Base-by-base conservation (phyloP, 1,140 invertebrate genomes). In the Samia ricini region DNA sequence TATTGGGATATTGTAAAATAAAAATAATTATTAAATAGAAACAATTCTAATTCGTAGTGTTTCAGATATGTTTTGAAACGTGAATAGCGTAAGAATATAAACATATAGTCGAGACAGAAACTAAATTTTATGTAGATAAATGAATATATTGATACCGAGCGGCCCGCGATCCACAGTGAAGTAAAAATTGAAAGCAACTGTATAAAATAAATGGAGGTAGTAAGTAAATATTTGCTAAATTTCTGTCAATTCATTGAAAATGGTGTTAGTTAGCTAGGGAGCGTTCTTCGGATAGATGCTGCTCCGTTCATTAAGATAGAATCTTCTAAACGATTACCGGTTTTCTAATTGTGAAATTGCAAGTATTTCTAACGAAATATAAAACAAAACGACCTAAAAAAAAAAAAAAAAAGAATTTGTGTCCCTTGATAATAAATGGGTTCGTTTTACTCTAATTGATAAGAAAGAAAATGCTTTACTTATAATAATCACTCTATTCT, bases 401-500 rank as follows among this genome's bases (percentile, higher is more conserved):
- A 73, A 78, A 77, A 70, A 79, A 84, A 81, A 84, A 83, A 79
- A 83, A 78, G 85, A 85, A 76, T 78, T 79, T 80, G 85, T 88
- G 85, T 88, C 85, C 84, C 85, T 72, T 66, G 75, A 61, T 69
- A 66, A 74, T 55, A 74, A 82, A 69, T 79, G 79, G 85, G 80
- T 85, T 77, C 79, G 76, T 85, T 88, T 81, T 88, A 83, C 81
- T 89, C 74, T 80, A 83, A 76, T 78, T 66, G 64, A 75, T 79
- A 76, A 79, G 77, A 75, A 83, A 81, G 72, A 85, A 75, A 88
- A 90, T 90, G 88, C 88, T 90, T 90, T 88, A 88, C 85, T 79
- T 85, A 89, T 79, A 86, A 24, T 29, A 42, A 42, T n/a, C n/a
- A n/a, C 77, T 89, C 85, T 90, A 90, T 90, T 90, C 88, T 90